These are phyloP conservation scores for Megaustenia siamemsis DNA, from an alignment of 2,888 invertebrate genomes.

Conservation along the genomic window DNA sequence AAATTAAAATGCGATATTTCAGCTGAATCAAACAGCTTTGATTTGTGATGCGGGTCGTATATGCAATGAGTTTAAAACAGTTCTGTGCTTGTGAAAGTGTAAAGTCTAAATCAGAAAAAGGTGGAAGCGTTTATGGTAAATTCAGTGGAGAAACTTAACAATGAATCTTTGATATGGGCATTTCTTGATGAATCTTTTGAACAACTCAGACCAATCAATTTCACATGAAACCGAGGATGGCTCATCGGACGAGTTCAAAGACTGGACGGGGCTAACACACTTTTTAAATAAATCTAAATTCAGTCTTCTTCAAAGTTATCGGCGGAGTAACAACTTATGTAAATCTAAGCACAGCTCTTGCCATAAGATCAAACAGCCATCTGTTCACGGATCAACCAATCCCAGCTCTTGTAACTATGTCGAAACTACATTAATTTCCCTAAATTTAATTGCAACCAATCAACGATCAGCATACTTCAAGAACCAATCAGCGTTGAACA, in stretches of 20 bases:
- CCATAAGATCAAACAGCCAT: neutral
- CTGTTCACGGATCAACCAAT: neutral
- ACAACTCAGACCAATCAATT: neutral
- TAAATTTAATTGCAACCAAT: neutral
- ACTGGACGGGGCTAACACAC: neutral
- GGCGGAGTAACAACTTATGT: too few species aligned
- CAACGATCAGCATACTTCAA: neutral
- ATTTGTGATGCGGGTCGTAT: too few species aligned
- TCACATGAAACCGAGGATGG: neutral
- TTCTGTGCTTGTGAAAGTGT: too few species aligned
- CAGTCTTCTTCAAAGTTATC: neutral
- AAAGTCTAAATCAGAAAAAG: too few species aligned
- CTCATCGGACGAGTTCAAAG: neutral
- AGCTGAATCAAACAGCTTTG: too few species aligned
- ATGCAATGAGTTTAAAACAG: too few species aligned
- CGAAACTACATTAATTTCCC: neutral
- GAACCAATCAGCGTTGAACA: neutral
- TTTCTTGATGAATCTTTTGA: neutral
- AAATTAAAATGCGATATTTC: too few species aligned
- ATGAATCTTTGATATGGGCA: neutral
- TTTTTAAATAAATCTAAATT: neutral
- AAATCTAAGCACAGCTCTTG: too few species aligned
- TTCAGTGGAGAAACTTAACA: too few species aligned
- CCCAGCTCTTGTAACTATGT: neutral
- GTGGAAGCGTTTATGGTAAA: too few species aligned